Conservation (phyloP, 2,888 invertebrate genomes). For the Agonopterix heracliana region DNA sequence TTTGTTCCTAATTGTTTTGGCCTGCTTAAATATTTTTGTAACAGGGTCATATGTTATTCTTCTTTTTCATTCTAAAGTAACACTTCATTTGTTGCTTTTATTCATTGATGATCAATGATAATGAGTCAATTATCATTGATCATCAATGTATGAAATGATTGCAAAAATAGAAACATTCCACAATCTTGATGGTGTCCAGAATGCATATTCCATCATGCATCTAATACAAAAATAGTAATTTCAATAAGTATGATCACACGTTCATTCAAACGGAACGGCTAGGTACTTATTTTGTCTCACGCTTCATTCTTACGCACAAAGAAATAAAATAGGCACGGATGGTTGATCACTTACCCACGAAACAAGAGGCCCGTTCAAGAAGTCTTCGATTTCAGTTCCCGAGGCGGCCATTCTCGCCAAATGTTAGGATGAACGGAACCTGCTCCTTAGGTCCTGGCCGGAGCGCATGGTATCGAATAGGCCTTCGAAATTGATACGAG, state of each 20-base stretch:
- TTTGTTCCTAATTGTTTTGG: no score
- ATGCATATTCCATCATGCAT: no score
- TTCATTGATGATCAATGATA: no score
- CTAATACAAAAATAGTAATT: no score
- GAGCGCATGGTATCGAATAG: slow-evolving; percentile 54
- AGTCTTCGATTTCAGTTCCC: slow-evolving; percentile 86
- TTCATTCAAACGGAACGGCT: slow-evolving; percentile 48
- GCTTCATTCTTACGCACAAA: slow-evolving; percentile 44
- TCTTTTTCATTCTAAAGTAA: no score
- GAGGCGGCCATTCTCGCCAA: slow-evolving; percentile 76
- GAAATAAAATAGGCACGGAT: slow-evolving; percentile 49
- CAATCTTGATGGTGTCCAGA: no score
- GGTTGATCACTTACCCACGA: slow-evolving; percentile 85
- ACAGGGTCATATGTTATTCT: no score
- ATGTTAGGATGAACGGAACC: slow-evolving; percentile 54
- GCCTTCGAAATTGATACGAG: slow-evolving; percentile 29
- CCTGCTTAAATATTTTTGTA: no score
- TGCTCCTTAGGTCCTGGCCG: slow-evolving; percentile 41
- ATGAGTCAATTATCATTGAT: no score
- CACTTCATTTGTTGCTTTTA: no score
- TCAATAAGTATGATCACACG: slow-evolving; percentile 16
- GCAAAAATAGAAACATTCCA: no score
- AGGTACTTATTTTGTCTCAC: slow-evolving; percentile 45
- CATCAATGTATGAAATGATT: no score
- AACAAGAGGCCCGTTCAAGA: slow-evolving; percentile 88